Evolutionary conservation across 2,113 vertebrate species (phyloP), one percentile per base, ranked within the genome.

Genomic region (Channa argus): DNA sequence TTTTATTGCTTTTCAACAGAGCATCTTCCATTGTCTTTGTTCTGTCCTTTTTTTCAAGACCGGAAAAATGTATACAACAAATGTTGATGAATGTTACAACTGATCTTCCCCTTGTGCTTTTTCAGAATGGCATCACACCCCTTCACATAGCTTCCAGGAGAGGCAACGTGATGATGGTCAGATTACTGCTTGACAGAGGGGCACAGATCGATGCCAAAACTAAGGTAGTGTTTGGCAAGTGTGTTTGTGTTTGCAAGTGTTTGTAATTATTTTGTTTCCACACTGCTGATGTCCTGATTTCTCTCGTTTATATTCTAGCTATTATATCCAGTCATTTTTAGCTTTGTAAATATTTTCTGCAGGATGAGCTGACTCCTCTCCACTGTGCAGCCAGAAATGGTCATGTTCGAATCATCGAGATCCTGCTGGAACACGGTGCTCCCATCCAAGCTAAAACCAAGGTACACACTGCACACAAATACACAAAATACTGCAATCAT

Each of bases 391-490:
- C 97, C 63, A 94, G 98, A 77, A 99, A 99, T 6, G 98, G 98
- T 36, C 98, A 99, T 0, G 95, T 97, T 56, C 94, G 96, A 14
- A 97, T 99, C 79, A 95, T 97, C 37, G 98, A 99, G 94, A 95
- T 99, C 93, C 94, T 99, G 60, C 92, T 99, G 91, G 98, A 99
- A 93, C 97, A 98, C 0, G 96, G 97, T 24, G 97, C 98, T 72
- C 97, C 97, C 60, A 98, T 99, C 85, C 97, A 98, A 92, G 98
- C 98, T 73, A 99, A 99, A 92, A 99, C 98, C 85, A 99, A 99
- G 97, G 98, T 99, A 85, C 12, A 24, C 24, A 24, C 24, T 24
- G 24, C 24, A 24, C 24, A 3, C 36, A 7, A 50, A 0, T 64
- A 5, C 15, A 58, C 53, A n/a, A 71, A 56, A 12, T 33, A 37